Percentiles rank a stretch among this genome's conserved stretches.
Conservation (phyloP, 1,140 invertebrate genomes). For the Scaptodrosophila lebanonensis region DNA sequence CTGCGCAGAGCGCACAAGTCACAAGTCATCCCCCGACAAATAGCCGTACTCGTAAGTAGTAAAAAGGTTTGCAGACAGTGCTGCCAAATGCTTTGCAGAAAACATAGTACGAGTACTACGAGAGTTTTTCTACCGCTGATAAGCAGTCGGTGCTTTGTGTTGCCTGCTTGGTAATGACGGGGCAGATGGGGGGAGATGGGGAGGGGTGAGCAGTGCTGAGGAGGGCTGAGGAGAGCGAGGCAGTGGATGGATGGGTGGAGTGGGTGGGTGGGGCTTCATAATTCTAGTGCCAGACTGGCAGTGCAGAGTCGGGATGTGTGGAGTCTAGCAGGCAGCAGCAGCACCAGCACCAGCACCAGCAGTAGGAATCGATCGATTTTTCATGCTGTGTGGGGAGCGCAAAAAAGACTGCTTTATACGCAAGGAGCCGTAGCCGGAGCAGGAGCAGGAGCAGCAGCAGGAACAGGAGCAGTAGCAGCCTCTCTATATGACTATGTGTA, state of each 20-base stretch:
- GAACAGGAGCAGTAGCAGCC: constrained; percentile 46
- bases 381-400: constrained; percentile 42
- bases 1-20: constrained; percentile 8
- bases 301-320: background rate
- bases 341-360: background rate
- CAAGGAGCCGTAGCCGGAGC: no score
- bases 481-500: constrained; percentile 29
- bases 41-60: constrained; percentile 11
- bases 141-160: constrained; percentile 37
- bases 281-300: constrained; percentile 45
- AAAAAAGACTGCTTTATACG: constrained; percentile 68
- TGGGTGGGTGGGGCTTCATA: constrained; percentile 18
- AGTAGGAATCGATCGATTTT: constrained; percentile 68
- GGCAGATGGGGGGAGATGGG: background rate
- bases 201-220: constrained; percentile 1
- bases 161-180: background rate
- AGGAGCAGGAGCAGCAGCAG: constrained; percentile 46
- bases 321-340: background rate
- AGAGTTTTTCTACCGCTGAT: constrained; percentile 58
- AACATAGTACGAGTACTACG: constrained; percentile 52
- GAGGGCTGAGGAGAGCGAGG: no score
- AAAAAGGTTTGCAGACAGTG: constrained; percentile 51
- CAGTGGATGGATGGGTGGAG: no score
- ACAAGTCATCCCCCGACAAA: constrained; percentile 21
- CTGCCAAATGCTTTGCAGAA: constrained; percentile 50